Evolutionary conservation across 2,888 invertebrate species (phyloP).

Genomic region (Acleris holmiana): DNA sequence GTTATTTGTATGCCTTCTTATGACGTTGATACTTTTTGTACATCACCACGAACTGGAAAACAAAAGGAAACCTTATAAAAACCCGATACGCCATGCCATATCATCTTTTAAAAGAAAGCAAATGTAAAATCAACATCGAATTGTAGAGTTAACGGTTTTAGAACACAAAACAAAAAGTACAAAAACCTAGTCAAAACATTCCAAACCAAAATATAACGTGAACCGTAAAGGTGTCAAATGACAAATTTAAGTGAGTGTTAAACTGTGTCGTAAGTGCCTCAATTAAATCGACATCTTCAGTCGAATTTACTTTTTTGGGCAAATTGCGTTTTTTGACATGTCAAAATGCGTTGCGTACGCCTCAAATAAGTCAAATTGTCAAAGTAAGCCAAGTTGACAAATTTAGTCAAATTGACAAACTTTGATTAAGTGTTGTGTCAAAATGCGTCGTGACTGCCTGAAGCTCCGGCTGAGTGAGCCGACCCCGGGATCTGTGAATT

Average conservation of each 20-base stretch:
- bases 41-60: not conserved
- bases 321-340: not conserved
- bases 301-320: no score
- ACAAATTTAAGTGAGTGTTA: no score
- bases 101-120: not conserved
- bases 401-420: conserved; percentile 11
- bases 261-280: no score
- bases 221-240: no score
- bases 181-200: conserved; percentile 42
- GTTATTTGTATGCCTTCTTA: not conserved
- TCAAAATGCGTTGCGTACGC: conserved; percentile 52
- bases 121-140: not conserved
- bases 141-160: not conserved
- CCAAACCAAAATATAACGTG: conserved; percentile 45
- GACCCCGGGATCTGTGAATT: conserved; percentile 61
- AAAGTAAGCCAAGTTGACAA: conserved; percentile 4
- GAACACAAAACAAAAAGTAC: conserved; percentile 25
- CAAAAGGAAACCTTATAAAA: not conserved
- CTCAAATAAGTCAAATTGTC: conserved; percentile 1
- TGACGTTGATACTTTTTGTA: not conserved
- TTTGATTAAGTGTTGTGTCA: conserved; percentile 35
- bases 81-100: conserved; percentile 15
- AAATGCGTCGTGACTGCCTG: conserved; percentile 76
- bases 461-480: conserved; percentile 78
- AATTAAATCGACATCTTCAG: no score